These are phyloP conservation scores for Poeciliopsis infans DNA, from an alignment of 2,797 vertebrate species.

Conservation along the genomic window DNA sequence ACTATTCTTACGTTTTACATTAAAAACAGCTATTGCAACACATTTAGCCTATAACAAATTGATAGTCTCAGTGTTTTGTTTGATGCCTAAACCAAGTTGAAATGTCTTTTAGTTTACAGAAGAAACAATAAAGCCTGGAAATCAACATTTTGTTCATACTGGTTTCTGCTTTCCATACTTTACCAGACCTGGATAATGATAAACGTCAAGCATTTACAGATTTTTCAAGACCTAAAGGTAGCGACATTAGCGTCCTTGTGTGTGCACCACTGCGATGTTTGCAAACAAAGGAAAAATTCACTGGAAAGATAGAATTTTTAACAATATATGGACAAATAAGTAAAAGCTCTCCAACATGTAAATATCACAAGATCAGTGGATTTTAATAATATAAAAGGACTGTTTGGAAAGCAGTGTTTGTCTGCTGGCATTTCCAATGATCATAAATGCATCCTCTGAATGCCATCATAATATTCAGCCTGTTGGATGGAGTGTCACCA, in stretches of 20 bases:
- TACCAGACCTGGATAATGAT: not conserved
- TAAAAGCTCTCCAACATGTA: not conserved
- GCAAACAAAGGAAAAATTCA: not conserved
- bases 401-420: not conserved
- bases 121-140: not conserved
- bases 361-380: not conserved
- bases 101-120: not conserved
- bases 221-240: not conserved
- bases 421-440: not conserved
- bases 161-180: not conserved
- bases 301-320: not conserved
- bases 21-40: not conserved
- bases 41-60: not conserved
- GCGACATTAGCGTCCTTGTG: not conserved
- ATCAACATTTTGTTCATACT: not conserved
- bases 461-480: not conserved
- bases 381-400: not conserved
- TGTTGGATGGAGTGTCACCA: not conserved
- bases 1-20: not conserved
- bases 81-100: not conserved
- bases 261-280: not conserved
- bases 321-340: not conserved
- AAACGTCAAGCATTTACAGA: not conserved
- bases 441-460: not conserved
- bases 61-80: not conserved